Evolutionary conservation across 1,140 invertebrate species (phyloP), one percentile per base, ranked within the genome.

Genomic region (Acromyrmex heyeri): DNA sequence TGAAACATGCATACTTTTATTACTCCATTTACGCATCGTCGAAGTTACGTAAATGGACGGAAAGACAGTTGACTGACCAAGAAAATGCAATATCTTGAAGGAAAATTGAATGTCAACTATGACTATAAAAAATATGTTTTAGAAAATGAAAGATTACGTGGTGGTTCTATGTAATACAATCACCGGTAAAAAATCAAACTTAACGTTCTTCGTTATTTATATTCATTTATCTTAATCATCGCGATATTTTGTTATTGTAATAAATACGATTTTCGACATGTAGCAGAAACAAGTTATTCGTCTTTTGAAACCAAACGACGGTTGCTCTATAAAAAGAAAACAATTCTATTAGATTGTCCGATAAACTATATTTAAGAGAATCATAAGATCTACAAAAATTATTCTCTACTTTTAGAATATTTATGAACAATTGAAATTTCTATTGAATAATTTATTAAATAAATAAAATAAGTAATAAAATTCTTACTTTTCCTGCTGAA

Each of bases 1-100:
- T 65, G 61, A 50, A 77, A 65, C 44, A 44, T 65, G 61, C 50
- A 65, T 44, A 82, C 50, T 53, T 78, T 78, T 85, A 50, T 78
- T 77, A n/a, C 8, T 85, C 59, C 24, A 53, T 77, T 53, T 77
- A 62, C 27, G 30, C 64, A 72, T 79, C 30, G n/a, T 76, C 73
- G 12, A 78, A 65, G 61, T 78, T 78, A 64, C 16, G 6, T 50
- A 78, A 64, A 48, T 44, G 38, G 18, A 61, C 8, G 48, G 4
- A 61, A 44, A 62, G 18, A 50, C 38, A 21, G 38, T 55, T 76
- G 21, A 83, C 5, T n/a, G 24, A 21, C 16, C 72, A 61, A 61
- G 34, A 18, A 50, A 75, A 50, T 57, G n/a, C 62, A 76, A 85
- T 85, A 38, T n/a, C 10, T 8, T 48, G 16, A 78, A 78, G 21